These are phyloP conservation scores for Dendrocincla tyrannina DNA, from an alignment of 2,797 vertebrate species.

Conservation along the genomic window DNA sequence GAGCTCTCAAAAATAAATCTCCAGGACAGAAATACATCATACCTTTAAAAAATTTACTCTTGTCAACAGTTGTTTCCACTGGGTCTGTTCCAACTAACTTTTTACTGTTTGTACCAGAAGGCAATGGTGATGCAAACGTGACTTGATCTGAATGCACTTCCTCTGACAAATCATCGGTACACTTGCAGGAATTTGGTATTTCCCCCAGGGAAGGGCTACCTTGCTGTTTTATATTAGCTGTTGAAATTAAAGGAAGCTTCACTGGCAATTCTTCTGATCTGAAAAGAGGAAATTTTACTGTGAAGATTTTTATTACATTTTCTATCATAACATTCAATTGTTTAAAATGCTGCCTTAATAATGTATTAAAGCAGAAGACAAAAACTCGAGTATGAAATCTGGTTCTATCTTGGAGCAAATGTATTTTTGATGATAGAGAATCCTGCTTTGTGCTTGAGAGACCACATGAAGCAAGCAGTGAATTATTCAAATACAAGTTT, in stretches of 20 bases:
- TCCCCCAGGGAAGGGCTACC: neutral
- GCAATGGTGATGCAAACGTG: neutral
- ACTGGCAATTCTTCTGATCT: neutral
- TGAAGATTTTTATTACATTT: neutral
- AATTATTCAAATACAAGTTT: neutral
- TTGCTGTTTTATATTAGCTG: neutral
- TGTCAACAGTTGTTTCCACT: neutral
- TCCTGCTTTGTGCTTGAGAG: neutral
- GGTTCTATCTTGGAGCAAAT: neutral
- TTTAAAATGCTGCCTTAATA: neutral
- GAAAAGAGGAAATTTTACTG: neutral
- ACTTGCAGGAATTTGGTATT: neutral
- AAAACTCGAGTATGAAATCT: neutral
- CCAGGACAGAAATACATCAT: neutral
- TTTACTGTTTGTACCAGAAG: neutral
- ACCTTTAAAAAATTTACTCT: constrained; percentile 30
- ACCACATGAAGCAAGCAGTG: neutral
- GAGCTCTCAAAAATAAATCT: neutral
- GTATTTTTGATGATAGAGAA: neutral
- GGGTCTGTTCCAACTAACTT: constrained; percentile 5
- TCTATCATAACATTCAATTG: neutral
- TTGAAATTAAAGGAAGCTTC: neutral
- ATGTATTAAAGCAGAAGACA: neutral
- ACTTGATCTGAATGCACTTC: neutral
- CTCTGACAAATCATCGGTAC: neutral